Percentiles rank a stretch among this genome's conserved stretches.
These are phyloP conservation scores for Hyppa rectilinea DNA, from an alignment of 2,888 invertebrate genomes.

Conservation along the genomic window DNA sequence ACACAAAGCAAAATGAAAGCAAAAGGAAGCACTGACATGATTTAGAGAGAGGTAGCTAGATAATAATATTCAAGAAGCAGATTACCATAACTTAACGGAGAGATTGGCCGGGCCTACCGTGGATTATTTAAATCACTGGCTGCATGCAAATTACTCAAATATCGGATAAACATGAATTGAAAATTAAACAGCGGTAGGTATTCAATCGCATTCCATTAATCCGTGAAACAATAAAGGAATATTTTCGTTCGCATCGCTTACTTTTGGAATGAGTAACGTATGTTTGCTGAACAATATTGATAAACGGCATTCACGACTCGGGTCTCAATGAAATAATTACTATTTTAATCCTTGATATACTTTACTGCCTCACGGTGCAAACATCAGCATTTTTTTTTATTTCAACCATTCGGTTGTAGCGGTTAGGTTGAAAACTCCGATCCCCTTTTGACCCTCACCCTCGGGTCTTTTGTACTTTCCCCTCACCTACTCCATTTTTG, in stretches of 20 bases:
- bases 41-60: conserved; percentile 69
- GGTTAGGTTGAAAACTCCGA: conserved; percentile 29
- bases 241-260: conserved; percentile 32
- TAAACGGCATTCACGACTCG: neutral
- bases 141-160: conserved; percentile 74
- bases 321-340: neutral
- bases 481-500: conserved; percentile 29
- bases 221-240: conserved; percentile 53
- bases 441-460: conserved; percentile 45
- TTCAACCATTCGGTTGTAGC: conserved; percentile 6
- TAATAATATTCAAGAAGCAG: conserved; percentile 76
- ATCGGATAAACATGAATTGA: conserved; percentile 73
- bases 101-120: conserved; percentile 72
- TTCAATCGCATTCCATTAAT: conserved; percentile 61
- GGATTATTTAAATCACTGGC: conserved; percentile 80
- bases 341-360: neutral
- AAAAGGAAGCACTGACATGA: conserved; percentile 70
- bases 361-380: neutral
- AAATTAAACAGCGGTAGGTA: conserved; percentile 69
- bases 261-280: conserved; percentile 21
- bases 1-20: conserved; percentile 74
- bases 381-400: conserved; percentile 16
- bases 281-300: conserved; percentile 23
- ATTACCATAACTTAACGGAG: conserved; percentile 79
- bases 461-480: conserved; percentile 32